Evolutionary conservation across 2,797 vertebrate species (phyloP).

Genomic region (Acrossocheilus fasciatus): DNA sequence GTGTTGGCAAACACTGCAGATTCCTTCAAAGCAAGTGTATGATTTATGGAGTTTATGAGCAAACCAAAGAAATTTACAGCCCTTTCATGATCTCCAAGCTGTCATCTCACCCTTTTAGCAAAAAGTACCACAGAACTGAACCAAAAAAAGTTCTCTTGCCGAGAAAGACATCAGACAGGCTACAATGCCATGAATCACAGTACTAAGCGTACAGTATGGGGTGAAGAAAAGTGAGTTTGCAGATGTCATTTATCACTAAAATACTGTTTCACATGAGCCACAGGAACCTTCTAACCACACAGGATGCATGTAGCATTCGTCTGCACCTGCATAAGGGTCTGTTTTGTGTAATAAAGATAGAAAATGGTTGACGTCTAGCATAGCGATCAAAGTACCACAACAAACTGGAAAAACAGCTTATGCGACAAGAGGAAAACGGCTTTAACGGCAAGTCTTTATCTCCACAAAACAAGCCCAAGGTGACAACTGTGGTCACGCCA

Average conservation of each 20-base stretch:
- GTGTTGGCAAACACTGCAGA: slow-evolving; percentile 6
- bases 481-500: background rate
- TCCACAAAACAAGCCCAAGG: slow-evolving; percentile 13
- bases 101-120: background rate
- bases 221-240: background rate
- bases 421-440: slow-evolving; percentile 22
- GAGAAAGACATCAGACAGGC: background rate
- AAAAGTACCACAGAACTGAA: background rate
- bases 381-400: slow-evolving; percentile 10
- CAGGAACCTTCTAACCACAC: slow-evolving; percentile 51
- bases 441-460: slow-evolving; percentile 44
- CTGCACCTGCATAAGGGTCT: background rate
- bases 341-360: slow-evolving; percentile 30
- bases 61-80: background rate
- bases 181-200: slow-evolving; percentile 30
- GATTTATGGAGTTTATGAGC: background rate
- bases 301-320: slow-evolving; percentile 41
- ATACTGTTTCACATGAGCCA: slow-evolving; percentile 8
- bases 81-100: background rate
- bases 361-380: slow-evolving; percentile 10
- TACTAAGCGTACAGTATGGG: background rate
- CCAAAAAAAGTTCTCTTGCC: background rate
- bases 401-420: slow-evolving; percentile 47
- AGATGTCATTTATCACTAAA: background rate
- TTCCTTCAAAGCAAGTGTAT: background rate